Percentiles rank a stretch among this genome's conserved stretches.
phyloP scores from a whole-genome alignment of 2,888 invertebrate species.

The Pogonocherus hispidulus region DNA sequence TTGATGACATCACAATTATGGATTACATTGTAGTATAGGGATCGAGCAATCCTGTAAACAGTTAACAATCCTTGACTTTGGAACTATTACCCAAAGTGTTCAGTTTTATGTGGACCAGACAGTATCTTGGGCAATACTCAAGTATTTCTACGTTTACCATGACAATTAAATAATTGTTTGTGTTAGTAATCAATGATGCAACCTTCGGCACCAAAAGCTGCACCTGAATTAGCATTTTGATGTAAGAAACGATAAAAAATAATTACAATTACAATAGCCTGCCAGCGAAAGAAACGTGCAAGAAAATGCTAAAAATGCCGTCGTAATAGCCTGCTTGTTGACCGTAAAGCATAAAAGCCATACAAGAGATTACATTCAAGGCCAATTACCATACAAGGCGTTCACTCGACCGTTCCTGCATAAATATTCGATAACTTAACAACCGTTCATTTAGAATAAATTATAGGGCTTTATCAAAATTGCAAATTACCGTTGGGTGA shows the following conservation, averaged over 20 bases:
- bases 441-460: slow-evolving; percentile 31
- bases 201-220: slow-evolving; percentile 19
- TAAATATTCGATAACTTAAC: slow-evolving; percentile 32
- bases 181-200: too few species aligned
- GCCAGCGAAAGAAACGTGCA: slow-evolving; percentile 16
- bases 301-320: slow-evolving; percentile 34
- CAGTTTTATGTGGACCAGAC: too few species aligned
- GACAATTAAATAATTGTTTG: too few species aligned
- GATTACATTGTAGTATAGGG: too few species aligned
- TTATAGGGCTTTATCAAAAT: slow-evolving; percentile 33
- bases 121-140: too few species aligned
- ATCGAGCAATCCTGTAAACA: too few species aligned
- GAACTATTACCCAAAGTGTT: too few species aligned
- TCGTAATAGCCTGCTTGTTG: slow-evolving; percentile 12
- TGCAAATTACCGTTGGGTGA: slow-evolving; percentile 38
- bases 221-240: slow-evolving; percentile 30
- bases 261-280: slow-evolving; percentile 11
- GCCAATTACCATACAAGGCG: slow-evolving; percentile 47
- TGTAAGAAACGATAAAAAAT: slow-evolving; percentile 24
- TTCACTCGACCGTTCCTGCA: slow-evolving; percentile 29
- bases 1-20: too few species aligned
- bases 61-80: too few species aligned
- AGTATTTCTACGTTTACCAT: too few species aligned
- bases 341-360: slow-evolving; percentile 2
- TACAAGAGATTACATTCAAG: slow-evolving; percentile 37